Evolutionary conservation across 2,113 vertebrate genomes (phyloP), one percentile per base, ranked within the genome.

Genomic region (Phyllopteryx taeniolatus): DNA sequence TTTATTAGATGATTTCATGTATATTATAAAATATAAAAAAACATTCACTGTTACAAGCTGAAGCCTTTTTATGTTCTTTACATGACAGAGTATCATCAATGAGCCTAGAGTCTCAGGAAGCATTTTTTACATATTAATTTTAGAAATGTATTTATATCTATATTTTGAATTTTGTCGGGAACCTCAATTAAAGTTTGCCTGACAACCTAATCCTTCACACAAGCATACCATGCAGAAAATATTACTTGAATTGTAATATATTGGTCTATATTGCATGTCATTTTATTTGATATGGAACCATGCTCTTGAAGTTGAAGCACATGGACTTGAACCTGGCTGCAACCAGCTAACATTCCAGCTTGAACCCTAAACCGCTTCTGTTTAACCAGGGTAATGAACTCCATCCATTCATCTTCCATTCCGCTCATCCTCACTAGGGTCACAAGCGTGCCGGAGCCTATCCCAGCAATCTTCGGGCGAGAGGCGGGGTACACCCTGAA

Each of bases 301-400:
- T 44, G 15, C 27, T 71, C 11, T 66, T 44, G 35, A 14, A 67
- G 44, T n/a, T 66, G n/a, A n/a, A 49, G 62, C 66, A 62, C 17
- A 8, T 73, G 31, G 43, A 46, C 12, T 63, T 35, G 19, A 8
- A 19, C 15, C 17, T 51, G 49, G 15, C 6, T 20, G 5, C 15
- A 51, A 7, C 49, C 49, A 51, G 17, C 17, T 51, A 49, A 20
- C 6, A 8, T 51, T 51, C 49, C 2, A 51, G 15, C 49, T 51
- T 51, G 49, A 19, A 7, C 65, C 63, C 67, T 61, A 54, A 9
- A 71, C 39, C 42, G 27, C 46, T 77, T 71, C 42, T 42, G 68
- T 77, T 63, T 62, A 43, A 19, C 22, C 56, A 67, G 76, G 76
- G 76, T 64, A 66, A 61, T 84, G 76, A 84, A 76, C 84, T 85